A percentile compares a stretch with the other conserved stretches of the same genome.
Evolutionary conservation across 2,888 invertebrate species (phyloP).

Genomic region (Oscheius onirici): DNA sequence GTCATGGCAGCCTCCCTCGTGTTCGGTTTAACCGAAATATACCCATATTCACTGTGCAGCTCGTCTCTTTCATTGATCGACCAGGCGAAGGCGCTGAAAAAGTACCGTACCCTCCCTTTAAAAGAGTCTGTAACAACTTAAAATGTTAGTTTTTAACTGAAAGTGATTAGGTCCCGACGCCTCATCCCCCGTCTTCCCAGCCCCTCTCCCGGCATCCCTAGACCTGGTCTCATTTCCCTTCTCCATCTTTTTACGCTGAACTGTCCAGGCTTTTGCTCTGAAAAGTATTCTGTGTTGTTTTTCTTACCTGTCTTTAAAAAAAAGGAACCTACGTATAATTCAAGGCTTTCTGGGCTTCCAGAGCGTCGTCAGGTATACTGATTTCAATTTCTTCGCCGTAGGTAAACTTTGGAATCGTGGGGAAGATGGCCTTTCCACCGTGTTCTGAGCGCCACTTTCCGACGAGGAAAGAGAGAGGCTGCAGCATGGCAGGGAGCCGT

Average conservation of each 20-base stretch:
- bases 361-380: slow-evolving; percentile 62
- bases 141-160: neutral
- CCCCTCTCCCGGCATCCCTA: slow-evolving; percentile 10
- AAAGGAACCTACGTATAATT: slow-evolving; percentile 68
- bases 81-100: slow-evolving; percentile 69
- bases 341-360: slow-evolving; percentile 60
- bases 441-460: slow-evolving; percentile 72
- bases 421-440: slow-evolving; percentile 60
- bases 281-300: slow-evolving; percentile 31
- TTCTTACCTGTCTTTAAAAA: neutral
- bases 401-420: slow-evolving; percentile 70
- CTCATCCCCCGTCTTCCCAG: slow-evolving; percentile 7
- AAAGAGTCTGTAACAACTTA: neutral
- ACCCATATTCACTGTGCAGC: slow-evolving; percentile 70
- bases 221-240: slow-evolving; percentile 29
- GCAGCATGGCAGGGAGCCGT: slow-evolving; percentile 59
- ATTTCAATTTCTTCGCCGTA: slow-evolving; percentile 71
- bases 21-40: slow-evolving; percentile 65
- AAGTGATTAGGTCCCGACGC: neutral
- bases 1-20: slow-evolving; percentile 65
- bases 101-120: neutral
- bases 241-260: slow-evolving; percentile 34
- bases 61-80: slow-evolving; percentile 70
- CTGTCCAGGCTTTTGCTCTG: slow-evolving; percentile 56
- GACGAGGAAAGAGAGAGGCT: slow-evolving; percentile 65